These are phyloP conservation scores for Rhea pennata DNA, from an alignment of 2,113 vertebrate species.

Conservation along the genomic window DNA sequence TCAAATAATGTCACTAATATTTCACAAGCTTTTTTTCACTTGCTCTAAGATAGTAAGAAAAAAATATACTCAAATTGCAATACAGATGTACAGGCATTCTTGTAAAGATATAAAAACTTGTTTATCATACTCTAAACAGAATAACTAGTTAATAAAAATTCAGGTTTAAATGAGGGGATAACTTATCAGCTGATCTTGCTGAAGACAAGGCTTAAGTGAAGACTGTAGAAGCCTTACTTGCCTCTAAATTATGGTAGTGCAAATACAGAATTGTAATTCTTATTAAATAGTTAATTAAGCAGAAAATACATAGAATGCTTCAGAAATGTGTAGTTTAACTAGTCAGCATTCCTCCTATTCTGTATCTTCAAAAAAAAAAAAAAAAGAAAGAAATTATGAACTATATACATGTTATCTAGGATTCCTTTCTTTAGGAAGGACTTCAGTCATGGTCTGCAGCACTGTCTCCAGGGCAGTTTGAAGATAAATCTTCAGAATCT, in stretches of 20 bases:
- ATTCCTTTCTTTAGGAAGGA: slow-evolving; percentile 18
- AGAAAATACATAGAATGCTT: neutral
- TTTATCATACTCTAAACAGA: neutral
- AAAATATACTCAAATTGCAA: neutral
- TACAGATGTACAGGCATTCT: neutral
- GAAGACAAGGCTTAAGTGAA: neutral
- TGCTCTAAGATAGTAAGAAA: neutral
- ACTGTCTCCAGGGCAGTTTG: slow-evolving; percentile 91
- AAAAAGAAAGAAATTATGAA: neutral
- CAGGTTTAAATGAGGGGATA: no score
- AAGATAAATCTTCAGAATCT: slow-evolving; percentile 89
- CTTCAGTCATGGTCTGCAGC: slow-evolving; percentile 87
- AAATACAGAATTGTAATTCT: neutral
- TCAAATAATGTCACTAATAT: neutral
- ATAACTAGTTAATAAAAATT: neutral
- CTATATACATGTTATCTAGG: neutral
- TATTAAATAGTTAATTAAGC: neutral
- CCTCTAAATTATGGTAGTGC: neutral
- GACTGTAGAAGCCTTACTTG: neutral
- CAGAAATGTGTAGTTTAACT: neutral
- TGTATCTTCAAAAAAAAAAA: neutral
- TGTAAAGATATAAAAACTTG: neutral
- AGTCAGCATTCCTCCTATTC: neutral
- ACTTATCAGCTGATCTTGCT: neutral
- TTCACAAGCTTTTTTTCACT: neutral